Evolutionary conservation across 1,140 invertebrate genomes (phyloP).

Genomic region (Drosophila takahashii): DNA sequence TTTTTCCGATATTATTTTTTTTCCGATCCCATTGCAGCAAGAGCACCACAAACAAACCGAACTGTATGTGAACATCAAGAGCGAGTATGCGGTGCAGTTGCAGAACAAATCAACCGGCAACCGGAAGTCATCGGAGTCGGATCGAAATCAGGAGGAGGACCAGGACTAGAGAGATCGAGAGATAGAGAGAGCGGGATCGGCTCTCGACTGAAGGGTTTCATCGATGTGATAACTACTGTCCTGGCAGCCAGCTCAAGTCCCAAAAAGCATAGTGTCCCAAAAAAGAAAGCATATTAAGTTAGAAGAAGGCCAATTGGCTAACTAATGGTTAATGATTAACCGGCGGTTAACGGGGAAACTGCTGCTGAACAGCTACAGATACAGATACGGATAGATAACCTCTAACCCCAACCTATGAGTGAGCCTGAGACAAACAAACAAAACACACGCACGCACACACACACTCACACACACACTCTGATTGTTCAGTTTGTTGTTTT

Average conservation of each 20-base stretch:
- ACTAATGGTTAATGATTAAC: background rate
- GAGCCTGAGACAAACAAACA: constrained; percentile 67
- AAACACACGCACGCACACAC: constrained; percentile 12
- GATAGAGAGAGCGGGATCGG: background rate
- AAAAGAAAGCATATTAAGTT: background rate
- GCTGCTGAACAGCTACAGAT: constrained; percentile 17
- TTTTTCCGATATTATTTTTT: background rate
- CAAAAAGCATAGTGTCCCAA: constrained; percentile 4
- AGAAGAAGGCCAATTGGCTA: background rate
- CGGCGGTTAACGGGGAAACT: background rate
- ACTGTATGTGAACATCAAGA: constrained; percentile 77
- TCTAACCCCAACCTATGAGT: constrained; percentile 59
- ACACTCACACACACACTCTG: constrained; percentile 7
- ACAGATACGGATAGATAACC: constrained; percentile 12
- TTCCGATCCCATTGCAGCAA: constrained; percentile 41
- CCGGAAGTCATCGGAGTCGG: constrained; percentile 42
- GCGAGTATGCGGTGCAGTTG: constrained; percentile 75
- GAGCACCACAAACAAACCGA: constrained; percentile 78
- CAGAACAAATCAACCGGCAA: constrained; percentile 48
- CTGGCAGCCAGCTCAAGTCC: constrained; percentile 46
- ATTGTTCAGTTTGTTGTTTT: constrained; percentile 42
- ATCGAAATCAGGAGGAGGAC: constrained; percentile 7
- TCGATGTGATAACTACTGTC: constrained; percentile 56
- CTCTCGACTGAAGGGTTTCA: constrained; percentile 55
- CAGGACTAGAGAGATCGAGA: constrained; percentile 8